Base-by-base conservation (phyloP, 2,888 invertebrate genomes). In the Schrankia costaestrigalis region DNA sequence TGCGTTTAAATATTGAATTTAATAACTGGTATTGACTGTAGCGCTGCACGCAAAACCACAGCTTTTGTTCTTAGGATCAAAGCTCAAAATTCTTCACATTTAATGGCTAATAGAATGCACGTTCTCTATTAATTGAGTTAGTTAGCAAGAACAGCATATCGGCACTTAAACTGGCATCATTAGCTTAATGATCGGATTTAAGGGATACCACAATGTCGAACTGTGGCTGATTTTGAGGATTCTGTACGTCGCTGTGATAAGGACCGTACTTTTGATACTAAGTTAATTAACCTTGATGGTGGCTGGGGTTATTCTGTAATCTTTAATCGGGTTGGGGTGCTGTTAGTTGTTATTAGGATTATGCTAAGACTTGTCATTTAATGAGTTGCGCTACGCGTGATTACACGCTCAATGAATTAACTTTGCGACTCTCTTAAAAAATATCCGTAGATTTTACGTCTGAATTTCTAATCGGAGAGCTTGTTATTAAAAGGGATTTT, bases 131-230 rank as follows among this genome's bases (percentile, higher is more conserved):
- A 74, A 77, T 76, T 72, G 71, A 74, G 66, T 75, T 68, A 72
- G 74, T 71, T 63, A 47, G 61, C 57, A 71, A 63, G 72, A 69
- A 68, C 61, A 62, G 43, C 50, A 56, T 71, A 72, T 77, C 71
- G 65, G 62, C 73, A 63, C 71, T 73, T 71, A 71, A 69, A 62
- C 54, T 62, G 41, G 50, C 60, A 63, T 79, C 71, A 78, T 81
- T 78, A 78, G 68, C 56, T 57, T 69, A 70, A 70, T 71, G 67
- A 71, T 68, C 53, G 53, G 58, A 65, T 65, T 64, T 62, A 59
- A 58, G 54, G 60, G 59, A 46, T 49, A 57, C 48, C 58, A 41
- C 34, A 38, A 41, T 40, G 48, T 42, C 40, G 39, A 38, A 45
- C 46, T 50, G 41, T 40, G 46, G 50, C 37, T 48, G 46, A 45